Evolutionary conservation across 1,140 invertebrate genomes (phyloP).

Genomic region (Arctopsyche grandis): DNA sequence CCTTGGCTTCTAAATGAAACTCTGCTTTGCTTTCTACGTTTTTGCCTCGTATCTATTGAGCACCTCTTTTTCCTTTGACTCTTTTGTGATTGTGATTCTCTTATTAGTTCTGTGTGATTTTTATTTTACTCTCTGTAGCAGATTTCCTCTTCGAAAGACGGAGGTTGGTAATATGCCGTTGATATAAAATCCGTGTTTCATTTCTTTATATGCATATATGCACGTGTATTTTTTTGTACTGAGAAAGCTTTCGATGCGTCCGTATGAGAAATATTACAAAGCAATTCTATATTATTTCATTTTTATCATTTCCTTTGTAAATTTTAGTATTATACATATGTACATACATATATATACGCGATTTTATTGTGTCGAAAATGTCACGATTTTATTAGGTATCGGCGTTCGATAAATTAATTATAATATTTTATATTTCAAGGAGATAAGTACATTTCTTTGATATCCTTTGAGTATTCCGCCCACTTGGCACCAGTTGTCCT

Average conservation of each 20-base stretch:
- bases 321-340: no score
- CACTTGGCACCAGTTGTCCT: constrained; percentile 33
- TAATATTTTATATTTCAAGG: constrained; percentile 10
- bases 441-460: constrained; percentile 51
- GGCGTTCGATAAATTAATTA: constrained; percentile 3
- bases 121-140: constrained; percentile 28
- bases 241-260: neutral
- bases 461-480: constrained; percentile 50
- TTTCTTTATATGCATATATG: neutral
- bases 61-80: constrained; percentile 29
- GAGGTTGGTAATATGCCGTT: neutral
- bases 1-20: constrained; percentile 30
- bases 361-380: no score
- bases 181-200: neutral
- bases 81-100: constrained; percentile 43
- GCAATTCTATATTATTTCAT: no score
- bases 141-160: constrained; percentile 26
- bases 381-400: no score
- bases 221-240: neutral
- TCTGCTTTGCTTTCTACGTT: constrained; percentile 9
- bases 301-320: no score
- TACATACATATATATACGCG: no score
- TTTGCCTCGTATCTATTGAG: constrained; percentile 17
- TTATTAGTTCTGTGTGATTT: constrained; percentile 46
- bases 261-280: no score